Evolutionary conservation across 2,888 invertebrate genomes (phyloP), one percentile per base, ranked within the genome.

Genomic region (Eupithecia subumbrata): DNA sequence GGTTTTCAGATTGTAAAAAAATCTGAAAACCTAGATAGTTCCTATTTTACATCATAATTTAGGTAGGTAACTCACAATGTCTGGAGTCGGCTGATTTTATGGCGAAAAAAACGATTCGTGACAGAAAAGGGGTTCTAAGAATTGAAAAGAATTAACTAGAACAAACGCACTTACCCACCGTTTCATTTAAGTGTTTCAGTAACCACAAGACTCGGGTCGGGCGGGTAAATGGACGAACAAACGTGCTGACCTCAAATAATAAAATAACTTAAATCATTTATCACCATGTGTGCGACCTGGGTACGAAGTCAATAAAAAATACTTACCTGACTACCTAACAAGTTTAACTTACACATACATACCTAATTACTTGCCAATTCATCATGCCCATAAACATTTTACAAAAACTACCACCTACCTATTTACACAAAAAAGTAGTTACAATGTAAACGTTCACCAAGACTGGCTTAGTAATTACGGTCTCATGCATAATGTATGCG

Each of bases 401-500:
- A 68, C 30, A 18, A 64, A 64, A 64, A 64, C 30, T 64, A 68
- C 40, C 22, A n/a, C n/a, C 16, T 25, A 40, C 40, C 30, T 37
- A 45, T 22, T 37, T 37, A 37, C 12, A 68, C 52, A 67, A 37
- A 69, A 45, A 67, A 60, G 63, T 18, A 73, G 79, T 78, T 78
- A 69, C 83, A 86, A 73, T 89, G 12, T 76, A 84, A 84, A 85
- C 84, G 69, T 16, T n/a, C 40, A 63, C 74, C 52, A 81, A 82
- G 82, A 79, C 81, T 84, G 22, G 25, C 60, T 60, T 25, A 86
- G 90, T 92, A 93, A 93, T 93, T 92, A 93, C 90, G 79, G 83
- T 77, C 84, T 86, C 91, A 91, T 93, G 90, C 93, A 93, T 94
- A 89, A 93, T 93, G 90, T 91, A 93, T 91, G 89, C 88, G 90